Percentiles rank a stretch among this genome's conserved stretches.
phyloP scores from a whole-genome alignment of 2,888 invertebrate genomes.

The Leptinotarsa tumamoca region DNA sequence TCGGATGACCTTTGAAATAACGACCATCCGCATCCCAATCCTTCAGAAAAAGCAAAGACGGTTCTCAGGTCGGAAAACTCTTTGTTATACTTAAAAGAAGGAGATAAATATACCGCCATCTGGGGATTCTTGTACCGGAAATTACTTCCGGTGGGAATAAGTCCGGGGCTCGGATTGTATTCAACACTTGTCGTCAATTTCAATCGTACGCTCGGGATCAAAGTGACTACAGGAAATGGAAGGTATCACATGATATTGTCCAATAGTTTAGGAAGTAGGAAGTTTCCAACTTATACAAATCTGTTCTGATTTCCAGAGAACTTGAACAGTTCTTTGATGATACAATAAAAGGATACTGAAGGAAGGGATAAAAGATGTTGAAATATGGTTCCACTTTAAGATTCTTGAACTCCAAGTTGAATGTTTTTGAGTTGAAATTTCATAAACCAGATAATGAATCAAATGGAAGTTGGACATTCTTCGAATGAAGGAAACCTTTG shows the following conservation, averaged over 20 bases:
- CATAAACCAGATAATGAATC: no score
- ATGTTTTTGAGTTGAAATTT: no score
- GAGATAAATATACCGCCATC: conserved; percentile 17
- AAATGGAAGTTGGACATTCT: no score
- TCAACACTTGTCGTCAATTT: conserved; percentile 21
- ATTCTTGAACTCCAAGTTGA: no score
- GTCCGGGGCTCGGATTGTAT: conserved; percentile 10
- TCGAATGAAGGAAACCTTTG: no score
- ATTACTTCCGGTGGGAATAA: conserved; percentile 20
- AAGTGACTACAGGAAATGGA: conserved; percentile 7
- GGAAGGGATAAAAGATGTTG: no score
- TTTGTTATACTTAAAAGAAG: conserved; percentile 25
- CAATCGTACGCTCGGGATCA: conserved; percentile 16
- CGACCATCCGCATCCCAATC: conserved; percentile 38
- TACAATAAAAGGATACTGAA: no score
- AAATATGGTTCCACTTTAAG: no score
- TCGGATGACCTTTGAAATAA: conserved; percentile 39
- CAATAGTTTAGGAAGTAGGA: not conserved
- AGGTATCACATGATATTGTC: conserved; percentile 10
- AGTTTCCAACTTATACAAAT: not conserved
- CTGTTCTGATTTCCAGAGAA: not conserved
- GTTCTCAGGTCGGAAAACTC: conserved; percentile 28
- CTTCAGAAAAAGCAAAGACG: conserved; percentile 28
- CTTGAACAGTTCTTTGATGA: not conserved
- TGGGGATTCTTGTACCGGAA: conserved; percentile 16